Conservation (phyloP, 2,113 vertebrate species). For the rat (Rattus norvegicus) region DNA sequence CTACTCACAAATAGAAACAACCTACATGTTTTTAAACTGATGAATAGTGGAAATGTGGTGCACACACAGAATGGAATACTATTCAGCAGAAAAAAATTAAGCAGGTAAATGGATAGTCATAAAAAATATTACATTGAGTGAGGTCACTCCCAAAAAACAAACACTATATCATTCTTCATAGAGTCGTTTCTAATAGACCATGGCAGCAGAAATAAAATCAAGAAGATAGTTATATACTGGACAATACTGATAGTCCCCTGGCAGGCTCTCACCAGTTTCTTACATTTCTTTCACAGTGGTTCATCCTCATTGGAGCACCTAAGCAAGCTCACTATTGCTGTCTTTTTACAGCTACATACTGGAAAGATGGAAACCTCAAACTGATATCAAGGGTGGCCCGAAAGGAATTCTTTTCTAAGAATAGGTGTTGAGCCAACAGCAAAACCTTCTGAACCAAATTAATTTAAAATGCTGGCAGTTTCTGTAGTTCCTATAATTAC, state of each 20-base stretch:
- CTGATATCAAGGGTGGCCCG: not conserved
- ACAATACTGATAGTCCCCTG: not conserved
- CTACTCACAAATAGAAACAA: not conserved
- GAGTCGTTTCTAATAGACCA: not conserved
- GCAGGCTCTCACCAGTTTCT: not conserved
- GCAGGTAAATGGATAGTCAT: not conserved
- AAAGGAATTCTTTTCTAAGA: not conserved
- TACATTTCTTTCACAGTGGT: not conserved
- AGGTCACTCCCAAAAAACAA: too few species aligned
- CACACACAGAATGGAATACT: not conserved
- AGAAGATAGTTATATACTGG: not conserved
- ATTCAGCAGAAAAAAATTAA: not conserved
- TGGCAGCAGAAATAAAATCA: not conserved
- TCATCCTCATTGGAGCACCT: not conserved
- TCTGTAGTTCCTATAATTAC: not conserved
- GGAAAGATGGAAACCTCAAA: not conserved
- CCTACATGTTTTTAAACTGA: not conserved
- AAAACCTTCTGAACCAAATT: conserved; percentile 24
- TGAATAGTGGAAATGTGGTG: not conserved
- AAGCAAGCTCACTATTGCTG: not conserved
- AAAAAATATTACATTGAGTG: not conserved
- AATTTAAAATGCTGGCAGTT: not conserved
- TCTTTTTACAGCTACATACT: too few species aligned
- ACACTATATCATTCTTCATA: not conserved
- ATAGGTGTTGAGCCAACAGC: not conserved